Evolutionary conservation across 1,140 invertebrate genomes (phyloP), one percentile per base, ranked within the genome.

Genomic region (Ooceraea biroi): DNA sequence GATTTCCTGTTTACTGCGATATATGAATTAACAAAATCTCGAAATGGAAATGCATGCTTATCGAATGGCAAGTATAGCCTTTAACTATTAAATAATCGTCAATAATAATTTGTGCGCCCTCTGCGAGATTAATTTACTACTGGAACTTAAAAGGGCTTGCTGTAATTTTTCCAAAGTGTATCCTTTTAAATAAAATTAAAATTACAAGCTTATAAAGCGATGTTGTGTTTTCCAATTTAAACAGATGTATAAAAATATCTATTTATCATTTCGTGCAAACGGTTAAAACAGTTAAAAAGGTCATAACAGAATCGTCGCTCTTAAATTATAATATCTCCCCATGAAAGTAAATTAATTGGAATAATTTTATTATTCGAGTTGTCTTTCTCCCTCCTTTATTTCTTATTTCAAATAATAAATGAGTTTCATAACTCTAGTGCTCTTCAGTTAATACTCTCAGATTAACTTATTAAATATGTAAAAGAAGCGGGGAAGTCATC

Each of bases 381-480:
- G 25, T 14, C n/a, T 25, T 44, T 27, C 14, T 22, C 10, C 11
- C 0, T 30, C 1, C 11, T 22, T 46, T 22, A 3, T 52, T 65
- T n/a, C 1, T 22, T 17, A 30, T 41, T 66, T 50, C 8, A 52
- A 52, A 63, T 30, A 60, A 27, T 46, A 63, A 61, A 77, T 17
- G 50, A 36, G 8, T 27, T 19, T 14, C 8, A 25, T 57, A 46
- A 80, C 36, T 78, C 55, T 68, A 57, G 12, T 30, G 27, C 36
- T 55, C 25, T 57, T 22, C 36, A 30, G 36, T 69, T 69, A 30
- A 69, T 69, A 58, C 55, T 46, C n/a, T 46, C 12, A 8, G 50
- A 80, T 80, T 80, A 80, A 69, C 76, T 71, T 80, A 80, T 71
- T 36, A 58, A 52, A 22, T 55, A 57, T 71, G 36, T 69, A 80